These are phyloP conservation scores for Cryptocheilus praepositus DNA, from an alignment of 2,888 invertebrate genomes.

Conservation along the genomic window DNA sequence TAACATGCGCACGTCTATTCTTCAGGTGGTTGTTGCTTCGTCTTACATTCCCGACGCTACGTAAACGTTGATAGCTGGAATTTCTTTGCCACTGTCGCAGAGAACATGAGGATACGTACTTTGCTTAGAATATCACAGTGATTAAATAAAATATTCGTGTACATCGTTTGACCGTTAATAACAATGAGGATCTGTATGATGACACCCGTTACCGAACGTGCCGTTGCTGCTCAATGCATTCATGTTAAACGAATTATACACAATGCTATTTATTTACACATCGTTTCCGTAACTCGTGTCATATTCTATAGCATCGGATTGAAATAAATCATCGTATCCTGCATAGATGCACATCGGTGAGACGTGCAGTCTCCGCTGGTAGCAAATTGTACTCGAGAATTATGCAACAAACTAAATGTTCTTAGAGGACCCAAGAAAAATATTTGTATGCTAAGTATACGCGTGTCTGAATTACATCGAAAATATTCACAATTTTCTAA, in stretches of 20 bases:
- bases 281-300: no score
- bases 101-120: conserved; percentile 4
- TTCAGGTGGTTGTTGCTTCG: neutral
- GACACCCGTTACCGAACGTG: neutral
- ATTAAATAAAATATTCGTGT: conserved; percentile 22
- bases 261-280: conserved; percentile 6
- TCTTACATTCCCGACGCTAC: no score
- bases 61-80: no score
- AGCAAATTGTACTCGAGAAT: no score
- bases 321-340: no score
- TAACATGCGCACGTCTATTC: neutral
- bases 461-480: conserved; percentile 4
- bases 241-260: neutral
- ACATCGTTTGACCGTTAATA: conserved; percentile 3
- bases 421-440: conserved; percentile 18
- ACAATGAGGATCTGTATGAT: neutral
- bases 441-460: conserved; percentile 3
- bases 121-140: conserved; percentile 9
- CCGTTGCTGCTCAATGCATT: neutral
- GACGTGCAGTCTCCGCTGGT: no score
- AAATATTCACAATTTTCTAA: conserved; percentile 28
- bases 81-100: no score
- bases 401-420: conserved; percentile 12
- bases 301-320: no score
- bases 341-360: no score